Percentiles rank a stretch among this genome's conserved stretches.
Evolutionary conservation across 2,797 vertebrate species (phyloP).

Genomic region (Calcarius lapponicus): DNA sequence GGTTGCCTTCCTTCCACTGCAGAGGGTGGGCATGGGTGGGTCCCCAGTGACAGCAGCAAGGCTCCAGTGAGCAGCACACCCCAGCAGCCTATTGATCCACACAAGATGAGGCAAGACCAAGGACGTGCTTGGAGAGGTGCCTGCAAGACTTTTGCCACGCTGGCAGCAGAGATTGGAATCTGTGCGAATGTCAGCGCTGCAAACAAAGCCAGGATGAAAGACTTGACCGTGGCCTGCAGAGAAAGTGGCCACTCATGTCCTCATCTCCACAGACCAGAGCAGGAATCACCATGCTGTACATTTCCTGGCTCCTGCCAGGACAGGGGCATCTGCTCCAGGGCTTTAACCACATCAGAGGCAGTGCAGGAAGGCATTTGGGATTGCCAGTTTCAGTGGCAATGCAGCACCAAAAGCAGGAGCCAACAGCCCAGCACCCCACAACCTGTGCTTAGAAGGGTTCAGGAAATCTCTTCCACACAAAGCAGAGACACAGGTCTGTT

Average conservation of each 20-base stretch:
- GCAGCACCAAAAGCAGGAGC: neutral
- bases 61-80: constrained; percentile 24
- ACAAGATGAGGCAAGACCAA: constrained; percentile 44
- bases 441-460: neutral
- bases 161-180: constrained; percentile 21
- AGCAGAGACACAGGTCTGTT: neutral
- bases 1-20: constrained; percentile 44
- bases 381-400: neutral
- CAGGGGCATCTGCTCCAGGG: neutral
- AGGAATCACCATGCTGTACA: rapidly evolving
- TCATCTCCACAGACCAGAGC: neutral
- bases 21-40: constrained; percentile 64
- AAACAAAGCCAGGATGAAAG: constrained; percentile 23
- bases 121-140: constrained; percentile 55
- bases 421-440: neutral
- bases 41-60: constrained; percentile 33
- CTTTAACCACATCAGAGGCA: neutral
- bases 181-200: neutral
- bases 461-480: neutral
- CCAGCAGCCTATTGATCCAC: constrained; percentile 52
- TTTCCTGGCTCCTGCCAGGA: neutral
- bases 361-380: neutral
- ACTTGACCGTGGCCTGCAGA: neutral
- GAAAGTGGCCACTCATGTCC: neutral
- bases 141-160: constrained; percentile 35